Conservation (phyloP, 2,113 vertebrate genomes). For the Paraplagusia blochii region DNA sequence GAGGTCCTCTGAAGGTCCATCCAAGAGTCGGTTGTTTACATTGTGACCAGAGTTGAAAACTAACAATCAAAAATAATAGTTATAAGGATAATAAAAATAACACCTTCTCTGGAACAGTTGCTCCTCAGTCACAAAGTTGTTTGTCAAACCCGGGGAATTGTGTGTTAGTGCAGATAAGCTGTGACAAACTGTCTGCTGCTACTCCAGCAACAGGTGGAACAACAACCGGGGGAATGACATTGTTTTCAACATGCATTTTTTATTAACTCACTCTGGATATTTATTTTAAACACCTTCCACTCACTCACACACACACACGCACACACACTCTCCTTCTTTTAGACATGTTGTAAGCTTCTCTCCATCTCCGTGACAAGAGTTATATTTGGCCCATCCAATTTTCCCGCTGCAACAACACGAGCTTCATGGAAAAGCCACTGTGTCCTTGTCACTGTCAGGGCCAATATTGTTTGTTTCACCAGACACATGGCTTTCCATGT, state of each 20-base stretch:
- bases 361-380: background rate
- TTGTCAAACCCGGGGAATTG: too few species aligned
- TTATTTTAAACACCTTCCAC: background rate
- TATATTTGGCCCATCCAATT: background rate
- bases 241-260: background rate
- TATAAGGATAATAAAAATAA: background rate
- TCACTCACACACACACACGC: too few species aligned
- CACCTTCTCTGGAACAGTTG: too few species aligned
- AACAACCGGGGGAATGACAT: background rate
- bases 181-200: background rate
- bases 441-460: background rate
- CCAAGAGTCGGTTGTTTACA: slow-evolving; percentile 1
- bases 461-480: background rate
- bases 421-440: background rate
- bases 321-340: background rate
- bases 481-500: background rate
- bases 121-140: too few species aligned
- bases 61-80: background rate
- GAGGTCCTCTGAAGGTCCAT: background rate
- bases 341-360: background rate
- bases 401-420: background rate
- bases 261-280: background rate
- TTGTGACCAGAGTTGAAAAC: slow-evolving; percentile 2
- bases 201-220: background rate
- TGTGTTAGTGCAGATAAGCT: background rate